phyloP scores from a whole-genome alignment of 2,888 invertebrate genomes.

The Agrilus cyanescens region DNA sequence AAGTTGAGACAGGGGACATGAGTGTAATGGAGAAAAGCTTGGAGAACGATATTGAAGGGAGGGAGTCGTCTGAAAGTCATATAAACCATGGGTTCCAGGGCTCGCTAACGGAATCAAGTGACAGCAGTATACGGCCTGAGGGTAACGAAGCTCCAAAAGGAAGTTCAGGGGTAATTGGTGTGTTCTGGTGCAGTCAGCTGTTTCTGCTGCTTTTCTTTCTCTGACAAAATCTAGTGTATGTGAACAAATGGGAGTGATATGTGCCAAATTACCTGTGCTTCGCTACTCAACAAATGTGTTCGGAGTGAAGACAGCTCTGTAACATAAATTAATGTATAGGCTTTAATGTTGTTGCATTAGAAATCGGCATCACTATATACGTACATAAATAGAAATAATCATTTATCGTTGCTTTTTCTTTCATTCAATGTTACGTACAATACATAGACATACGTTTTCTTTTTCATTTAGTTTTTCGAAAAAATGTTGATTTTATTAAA shows the following conservation, averaged over 20 bases:
- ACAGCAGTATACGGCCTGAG: slow-evolving; percentile 22
- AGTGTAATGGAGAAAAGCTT: slow-evolving; percentile 28
- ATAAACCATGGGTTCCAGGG: slow-evolving; percentile 49
- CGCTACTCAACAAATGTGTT: slow-evolving; percentile 26
- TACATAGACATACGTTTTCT: too few relatives aligned
- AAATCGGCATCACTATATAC: slow-evolving; percentile 6
- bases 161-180: slow-evolving; percentile 12
- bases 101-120: slow-evolving; percentile 49
- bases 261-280: slow-evolving; percentile 37
- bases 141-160: slow-evolving; percentile 7
- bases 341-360: slow-evolving; percentile 21
- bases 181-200: slow-evolving; percentile 6
- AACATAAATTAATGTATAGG: slow-evolving; percentile 24
- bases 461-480: too few relatives aligned
- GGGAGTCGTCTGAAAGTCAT: slow-evolving; percentile 26
- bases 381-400: slow-evolving; percentile 8
- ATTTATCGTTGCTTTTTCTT: slow-evolving; percentile 10
- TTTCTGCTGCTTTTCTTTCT: slow-evolving; percentile 28
- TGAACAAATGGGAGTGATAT: slow-evolving; percentile 28
- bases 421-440: too few relatives aligned
- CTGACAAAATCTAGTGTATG: slow-evolving; percentile 23
- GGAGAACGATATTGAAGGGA: slow-evolving; percentile 18
- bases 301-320: slow-evolving; percentile 21
- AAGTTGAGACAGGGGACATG: slow-evolving; percentile 36
- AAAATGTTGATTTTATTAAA: too few relatives aligned